Base-by-base conservation (phyloP, 2,888 invertebrate species). In the Fragum fragum region DNA sequence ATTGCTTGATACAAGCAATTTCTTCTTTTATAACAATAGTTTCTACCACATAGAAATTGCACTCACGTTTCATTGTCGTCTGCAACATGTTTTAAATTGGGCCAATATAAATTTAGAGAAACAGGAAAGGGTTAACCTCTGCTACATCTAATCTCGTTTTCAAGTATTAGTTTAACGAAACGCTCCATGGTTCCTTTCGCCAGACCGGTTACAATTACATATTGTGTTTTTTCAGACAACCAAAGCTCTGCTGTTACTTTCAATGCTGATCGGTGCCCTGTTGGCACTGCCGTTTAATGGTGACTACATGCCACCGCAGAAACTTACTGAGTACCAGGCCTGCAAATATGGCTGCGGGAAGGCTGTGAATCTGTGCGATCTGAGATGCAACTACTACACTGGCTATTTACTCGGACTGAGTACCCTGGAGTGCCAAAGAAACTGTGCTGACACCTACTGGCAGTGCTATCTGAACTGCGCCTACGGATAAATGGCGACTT, bases 201-300 rank as follows among this genome's bases (percentile, higher is more conserved):
- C n/a, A n/a, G n/a, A n/a, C n/a, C n/a, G n/a, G n/a, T n/a, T n/a
- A n/a, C n/a, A n/a, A n/a, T n/a, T n/a, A n/a, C n/a, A n/a, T n/a
- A n/a, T n/a, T n/a, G n/a, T n/a, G n/a, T n/a, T n/a, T n/a, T 66
- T 66, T 66, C 66, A 66, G 66, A 21, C 66, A 1, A 66, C 36
- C 42, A 66, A 42, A 66, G 42, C 42, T 36, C 66, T 66, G 66
- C 23, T 66, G 66, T 39, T 66, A 66, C 42, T 66, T 14, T 18
- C 66, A n/a, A 36, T 66, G 47, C 42, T 66, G 66, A 21, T 66
- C 11, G 66, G 66, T 23, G 11, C 66, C 23, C n/a, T 66, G 6
- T 26, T 66, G 66, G 66, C 66, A 26, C 23, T 66, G 6, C 66
- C 66, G 42, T 66, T 66, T 16, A 39, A 23, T 14, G 66, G 66